phyloP scores from a whole-genome alignment of 1,140 invertebrate species.

The Pantala flavescens region DNA sequence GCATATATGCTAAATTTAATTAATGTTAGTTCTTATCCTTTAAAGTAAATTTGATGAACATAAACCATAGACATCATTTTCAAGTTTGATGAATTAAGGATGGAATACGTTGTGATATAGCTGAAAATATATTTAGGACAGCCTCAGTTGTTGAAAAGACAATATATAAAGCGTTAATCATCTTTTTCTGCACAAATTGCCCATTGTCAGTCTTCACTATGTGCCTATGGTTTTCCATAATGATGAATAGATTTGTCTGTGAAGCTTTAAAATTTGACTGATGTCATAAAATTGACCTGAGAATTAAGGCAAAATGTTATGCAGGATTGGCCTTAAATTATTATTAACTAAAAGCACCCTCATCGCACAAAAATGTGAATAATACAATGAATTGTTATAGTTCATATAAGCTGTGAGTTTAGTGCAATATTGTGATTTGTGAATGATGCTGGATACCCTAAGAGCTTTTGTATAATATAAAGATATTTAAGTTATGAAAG shows the following conservation, averaged over 20 bases:
- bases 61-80: not conserved
- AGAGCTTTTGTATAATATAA: not conserved
- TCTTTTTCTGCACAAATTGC: not conserved
- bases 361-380: constrained; percentile 9
- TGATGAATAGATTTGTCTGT: not conserved
- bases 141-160: not conserved
- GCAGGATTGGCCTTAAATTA: not conserved
- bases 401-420: not conserved
- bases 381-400: constrained; percentile 8
- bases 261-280: constrained; percentile 5
- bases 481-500: not conserved
- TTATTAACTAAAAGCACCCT: not conserved
- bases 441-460: not conserved
- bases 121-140: constrained; percentile 2
- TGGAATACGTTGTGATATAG: not conserved
- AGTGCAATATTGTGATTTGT: constrained; percentile 7
- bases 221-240: constrained; percentile 9
- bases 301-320: not conserved
- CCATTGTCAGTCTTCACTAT: constrained; percentile 5
- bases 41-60: not conserved
- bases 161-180: constrained; percentile 11
- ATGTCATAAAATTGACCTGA: not conserved
- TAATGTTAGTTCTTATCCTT: not conserved
- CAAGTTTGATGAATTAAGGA: not conserved
- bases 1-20: not conserved